phyloP scores from a whole-genome alignment of 1,140 invertebrate genomes.

The Tyrophagus putrescentiae region DNA sequence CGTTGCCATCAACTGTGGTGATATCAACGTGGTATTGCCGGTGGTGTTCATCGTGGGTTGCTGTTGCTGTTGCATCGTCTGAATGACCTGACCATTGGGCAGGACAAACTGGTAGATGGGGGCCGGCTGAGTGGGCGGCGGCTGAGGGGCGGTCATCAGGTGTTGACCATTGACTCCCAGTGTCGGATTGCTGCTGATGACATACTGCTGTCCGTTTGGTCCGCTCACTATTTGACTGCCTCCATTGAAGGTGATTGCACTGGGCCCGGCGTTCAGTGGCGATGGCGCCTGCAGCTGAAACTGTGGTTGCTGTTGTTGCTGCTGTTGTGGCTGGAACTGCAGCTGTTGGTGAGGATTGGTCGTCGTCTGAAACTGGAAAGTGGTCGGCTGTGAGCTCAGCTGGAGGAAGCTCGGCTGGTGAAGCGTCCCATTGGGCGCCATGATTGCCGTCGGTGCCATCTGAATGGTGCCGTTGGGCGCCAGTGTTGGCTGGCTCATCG shows the following conservation, averaged over 20 bases:
- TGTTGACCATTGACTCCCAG: too few species aligned
- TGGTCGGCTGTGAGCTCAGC: background rate
- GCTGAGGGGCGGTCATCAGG: background rate
- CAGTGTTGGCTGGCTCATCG: conserved; percentile 6
- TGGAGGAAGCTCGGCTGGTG: background rate
- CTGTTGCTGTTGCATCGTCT: conserved; percentile 6
- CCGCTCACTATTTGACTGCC: too few species aligned
- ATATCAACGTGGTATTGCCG: background rate
- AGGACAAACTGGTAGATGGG: conserved; percentile 3
- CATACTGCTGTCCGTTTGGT: too few species aligned
- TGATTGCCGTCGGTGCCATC: background rate
- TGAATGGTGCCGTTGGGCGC: background rate
- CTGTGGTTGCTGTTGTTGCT: conserved; percentile 1
- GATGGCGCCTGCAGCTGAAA: conserved; percentile 7
- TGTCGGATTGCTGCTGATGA: too few species aligned
- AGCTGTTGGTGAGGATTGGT: background rate
- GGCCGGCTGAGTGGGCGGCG: background rate
- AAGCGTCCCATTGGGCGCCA: background rate
- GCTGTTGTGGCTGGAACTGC: background rate
- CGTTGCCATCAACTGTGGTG: background rate
- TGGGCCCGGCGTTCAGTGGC: background rate
- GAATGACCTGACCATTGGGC: background rate
- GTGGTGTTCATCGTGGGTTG: conserved; percentile 3
- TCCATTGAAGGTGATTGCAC: background rate
- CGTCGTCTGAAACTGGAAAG: background rate